Percentiles rank a stretch among this genome's conserved stretches.
Evolutionary conservation across 2,888 invertebrate species (phyloP).

Genomic region (Leptothorax acervorum): DNA sequence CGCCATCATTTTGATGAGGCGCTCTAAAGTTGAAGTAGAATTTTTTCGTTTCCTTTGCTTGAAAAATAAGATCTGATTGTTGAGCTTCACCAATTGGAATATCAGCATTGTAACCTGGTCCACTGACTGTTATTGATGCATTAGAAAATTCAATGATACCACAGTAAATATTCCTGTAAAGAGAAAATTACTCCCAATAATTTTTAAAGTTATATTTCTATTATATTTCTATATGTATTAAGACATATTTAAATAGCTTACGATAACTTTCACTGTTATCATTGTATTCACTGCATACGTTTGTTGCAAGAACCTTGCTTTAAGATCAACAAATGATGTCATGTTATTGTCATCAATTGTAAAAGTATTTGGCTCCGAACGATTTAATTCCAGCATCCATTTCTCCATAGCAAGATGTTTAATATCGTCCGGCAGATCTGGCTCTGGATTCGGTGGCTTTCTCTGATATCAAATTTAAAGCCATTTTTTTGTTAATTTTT

Average conservation of each 20-base stretch:
- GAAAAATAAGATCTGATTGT: conserved; percentile 84
- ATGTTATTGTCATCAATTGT: conserved; percentile 93
- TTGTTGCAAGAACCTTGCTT: conserved; percentile 91
- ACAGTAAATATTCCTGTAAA: conserved; percentile 80
- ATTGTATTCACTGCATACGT: conserved; percentile 92
- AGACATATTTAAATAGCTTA: conserved; percentile 86
- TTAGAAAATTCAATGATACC: conserved; percentile 87
- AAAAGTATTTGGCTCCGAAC: conserved; percentile 87
- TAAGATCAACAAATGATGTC: conserved; percentile 92
- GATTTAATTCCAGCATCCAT: conserved; percentile 88
- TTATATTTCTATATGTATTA: neutral
- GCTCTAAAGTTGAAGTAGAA: conserved; percentile 90
- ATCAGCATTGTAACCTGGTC: conserved; percentile 86
- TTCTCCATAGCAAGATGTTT: conserved; percentile 87
- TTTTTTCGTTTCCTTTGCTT: conserved; percentile 88
- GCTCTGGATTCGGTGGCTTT: conserved; percentile 89
- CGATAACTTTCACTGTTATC: conserved; percentile 90
- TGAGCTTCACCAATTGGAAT: conserved; percentile 82
- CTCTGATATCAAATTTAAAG: conserved; percentile 79
- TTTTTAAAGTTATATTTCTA: conserved; percentile 3
- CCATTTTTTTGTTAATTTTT: neutral
- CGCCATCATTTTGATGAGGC: conserved; percentile 89
- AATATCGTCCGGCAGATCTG: conserved; percentile 87
- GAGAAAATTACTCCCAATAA: conserved; percentile 3
- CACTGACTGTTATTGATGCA: conserved; percentile 87